Evolutionary conservation across 2,888 invertebrate species (phyloP).

Genomic region (Dryadula phaetusa): DNA sequence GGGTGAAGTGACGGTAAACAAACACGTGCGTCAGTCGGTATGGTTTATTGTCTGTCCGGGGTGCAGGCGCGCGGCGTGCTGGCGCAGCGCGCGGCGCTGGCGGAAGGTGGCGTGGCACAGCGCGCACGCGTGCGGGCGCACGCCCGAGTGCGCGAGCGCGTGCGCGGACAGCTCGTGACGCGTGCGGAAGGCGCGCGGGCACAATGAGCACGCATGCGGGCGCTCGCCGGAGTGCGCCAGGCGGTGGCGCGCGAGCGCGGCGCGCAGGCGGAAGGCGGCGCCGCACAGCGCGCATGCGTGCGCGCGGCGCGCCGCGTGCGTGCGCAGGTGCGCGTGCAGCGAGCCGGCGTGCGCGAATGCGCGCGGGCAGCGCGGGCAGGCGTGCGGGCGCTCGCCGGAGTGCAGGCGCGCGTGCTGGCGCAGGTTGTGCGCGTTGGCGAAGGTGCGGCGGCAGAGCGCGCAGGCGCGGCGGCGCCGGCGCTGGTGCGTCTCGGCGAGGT

Average conservation of each 20-base stretch:
- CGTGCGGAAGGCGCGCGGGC: slow-evolving; percentile 84
- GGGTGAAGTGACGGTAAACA: neutral
- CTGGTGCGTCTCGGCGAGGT: slow-evolving; percentile 86
- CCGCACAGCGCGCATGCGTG: slow-evolving; percentile 85
- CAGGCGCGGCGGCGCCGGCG: slow-evolving; percentile 85
- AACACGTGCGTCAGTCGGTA: slow-evolving; percentile 13
- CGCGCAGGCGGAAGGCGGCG: slow-evolving; percentile 84
- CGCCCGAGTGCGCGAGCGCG: slow-evolving; percentile 76
- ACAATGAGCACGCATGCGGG: slow-evolving; percentile 84
- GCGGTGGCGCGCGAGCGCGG: slow-evolving; percentile 82
- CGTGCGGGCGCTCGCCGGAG: slow-evolving; percentile 84
- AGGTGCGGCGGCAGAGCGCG: slow-evolving; percentile 80
- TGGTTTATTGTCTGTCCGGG: slow-evolving; percentile 40
- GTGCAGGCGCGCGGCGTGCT: slow-evolving; percentile 73
- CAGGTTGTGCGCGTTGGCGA: slow-evolving; percentile 85
- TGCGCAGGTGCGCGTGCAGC: slow-evolving; percentile 85
- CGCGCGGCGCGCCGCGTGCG: slow-evolving; percentile 83
- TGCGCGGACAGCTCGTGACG: slow-evolving; percentile 85
- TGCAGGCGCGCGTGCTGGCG: slow-evolving; percentile 85
- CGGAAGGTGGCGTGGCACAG: slow-evolving; percentile 84
- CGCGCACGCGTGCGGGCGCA: slow-evolving; percentile 82
- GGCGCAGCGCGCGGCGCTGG: slow-evolving; percentile 73
- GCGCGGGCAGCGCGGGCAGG: slow-evolving; percentile 84
- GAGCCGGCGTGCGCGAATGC: slow-evolving; percentile 87
- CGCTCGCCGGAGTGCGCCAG: slow-evolving; percentile 86